phyloP scores from a whole-genome alignment of 2,888 invertebrate species.

The Sclerodermus sp. region DNA sequence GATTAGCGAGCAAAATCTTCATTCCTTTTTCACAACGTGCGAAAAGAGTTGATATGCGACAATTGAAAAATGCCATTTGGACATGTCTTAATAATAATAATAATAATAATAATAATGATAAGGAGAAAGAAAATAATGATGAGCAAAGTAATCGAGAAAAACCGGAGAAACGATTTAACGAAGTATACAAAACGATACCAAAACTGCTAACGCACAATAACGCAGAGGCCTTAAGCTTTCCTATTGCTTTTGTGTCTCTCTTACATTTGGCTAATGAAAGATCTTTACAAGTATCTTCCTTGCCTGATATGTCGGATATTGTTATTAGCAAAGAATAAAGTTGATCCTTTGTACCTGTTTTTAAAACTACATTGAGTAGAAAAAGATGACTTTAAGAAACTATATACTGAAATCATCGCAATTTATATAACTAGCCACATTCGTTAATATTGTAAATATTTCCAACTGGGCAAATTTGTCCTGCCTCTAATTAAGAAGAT shows the following conservation, averaged over 20 bases:
- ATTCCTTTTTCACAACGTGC: slow-evolving; percentile 81
- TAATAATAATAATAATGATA: slow-evolving; percentile 15
- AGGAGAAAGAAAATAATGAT: slow-evolving; percentile 38
- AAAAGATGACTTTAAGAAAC: too few species aligned
- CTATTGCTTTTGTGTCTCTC: slow-evolving; percentile 78
- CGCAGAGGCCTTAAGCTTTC: slow-evolving; percentile 74
- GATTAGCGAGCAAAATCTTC: slow-evolving; percentile 67
- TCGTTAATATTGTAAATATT: too few species aligned
- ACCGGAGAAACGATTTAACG: slow-evolving; percentile 54
- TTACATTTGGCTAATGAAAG: slow-evolving; percentile 85
- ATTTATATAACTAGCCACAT: too few species aligned
- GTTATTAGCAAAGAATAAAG: slow-evolving; percentile 19
- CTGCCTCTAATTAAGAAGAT: too few species aligned
- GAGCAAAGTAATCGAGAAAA: slow-evolving; percentile 19
- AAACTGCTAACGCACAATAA: slow-evolving; percentile 64
- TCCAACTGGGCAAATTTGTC: too few species aligned
- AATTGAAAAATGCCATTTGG: slow-evolving; percentile 78
- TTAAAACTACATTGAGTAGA: too few species aligned
- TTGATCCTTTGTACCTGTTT: too few species aligned
- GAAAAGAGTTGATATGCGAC: slow-evolving; percentile 85
- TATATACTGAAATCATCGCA: too few species aligned
- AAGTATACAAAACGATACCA: slow-evolving; percentile 65
- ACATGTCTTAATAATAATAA: slow-evolving; percentile 60
- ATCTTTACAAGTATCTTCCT: slow-evolving; percentile 55
- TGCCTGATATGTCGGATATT: slow-evolving; percentile 36